These are phyloP conservation scores for Heptranchias perlo DNA, from an alignment of 2,113 vertebrate genomes.

Conservation along the genomic window DNA sequence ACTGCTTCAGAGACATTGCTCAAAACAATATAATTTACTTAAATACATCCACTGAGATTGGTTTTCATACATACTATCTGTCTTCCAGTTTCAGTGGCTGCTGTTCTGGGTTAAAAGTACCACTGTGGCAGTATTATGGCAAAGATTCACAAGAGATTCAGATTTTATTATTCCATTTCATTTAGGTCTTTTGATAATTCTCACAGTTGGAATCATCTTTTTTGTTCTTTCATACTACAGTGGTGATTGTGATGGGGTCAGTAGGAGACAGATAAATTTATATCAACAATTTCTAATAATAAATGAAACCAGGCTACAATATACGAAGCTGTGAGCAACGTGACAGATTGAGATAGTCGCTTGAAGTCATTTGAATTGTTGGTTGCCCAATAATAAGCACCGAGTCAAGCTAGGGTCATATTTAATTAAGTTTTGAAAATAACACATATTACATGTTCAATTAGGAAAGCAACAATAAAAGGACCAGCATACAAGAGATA, in stretches of 20 bases:
- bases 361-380: not conserved
- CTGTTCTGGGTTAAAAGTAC: not conserved
- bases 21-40: not conserved
- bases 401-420: not conserved
- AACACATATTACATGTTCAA: not conserved
- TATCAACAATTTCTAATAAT: not conserved
- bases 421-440: not conserved
- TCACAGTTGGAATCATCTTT: not conserved
- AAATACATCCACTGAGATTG: not conserved
- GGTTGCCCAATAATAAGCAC: not conserved
- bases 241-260: not conserved
- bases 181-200: not conserved
- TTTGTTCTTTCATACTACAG: not conserved
- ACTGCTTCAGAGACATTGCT: not conserved
- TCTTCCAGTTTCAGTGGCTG: not conserved
- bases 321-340: not conserved
- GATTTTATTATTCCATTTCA: not conserved
- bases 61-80: not conserved
- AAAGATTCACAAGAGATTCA: not conserved
- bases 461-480: not conserved
- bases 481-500: not conserved
- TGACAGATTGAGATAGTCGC: not conserved
- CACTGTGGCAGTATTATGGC: not conserved
- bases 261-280: not conserved
- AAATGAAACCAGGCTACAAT: not conserved